These are phyloP conservation scores for Pelodiscus sinensis DNA, from an alignment of 2,113 vertebrate genomes.

Conservation along the genomic window DNA sequence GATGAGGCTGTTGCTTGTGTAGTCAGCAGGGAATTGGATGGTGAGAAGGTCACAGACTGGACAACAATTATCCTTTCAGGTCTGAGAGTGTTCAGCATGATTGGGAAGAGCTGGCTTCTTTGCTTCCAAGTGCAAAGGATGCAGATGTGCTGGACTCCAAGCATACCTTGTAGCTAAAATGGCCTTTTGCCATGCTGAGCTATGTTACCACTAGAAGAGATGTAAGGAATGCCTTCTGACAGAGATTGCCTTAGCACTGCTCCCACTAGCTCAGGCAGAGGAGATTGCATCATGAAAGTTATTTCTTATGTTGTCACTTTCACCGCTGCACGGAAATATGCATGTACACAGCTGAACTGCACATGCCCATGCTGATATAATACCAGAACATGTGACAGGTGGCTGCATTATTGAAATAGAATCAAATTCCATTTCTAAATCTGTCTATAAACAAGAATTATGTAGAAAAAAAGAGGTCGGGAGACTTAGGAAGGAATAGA, in stretches of 20 bases:
- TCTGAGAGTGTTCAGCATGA: not conserved
- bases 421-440: rapidly evolving
- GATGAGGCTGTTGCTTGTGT: conserved; percentile 19
- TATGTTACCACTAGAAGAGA: not conserved
- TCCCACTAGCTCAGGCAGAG: rapidly evolving
- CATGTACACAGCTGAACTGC: rapidly evolving
- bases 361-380: rapidly evolving
- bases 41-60: not conserved
- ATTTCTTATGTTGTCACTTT: not conserved
- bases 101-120: not conserved
- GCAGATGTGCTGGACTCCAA: too few species aligned
- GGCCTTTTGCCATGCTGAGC: not conserved
- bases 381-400: rapidly evolving
- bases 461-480: not conserved
- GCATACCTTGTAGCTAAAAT: rapidly evolving
- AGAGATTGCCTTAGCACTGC: rapidly evolving
- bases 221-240: not conserved
- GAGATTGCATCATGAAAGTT: not conserved
- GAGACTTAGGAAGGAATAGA: not conserved
- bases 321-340: not conserved
- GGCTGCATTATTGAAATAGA: not conserved
- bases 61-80: not conserved
- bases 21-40: not conserved
- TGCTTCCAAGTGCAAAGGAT: rapidly evolving
- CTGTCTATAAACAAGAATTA: not conserved